phyloP scores from a whole-genome alignment of 2,113 vertebrate genomes.

The Catagonus wagneri region DNA sequence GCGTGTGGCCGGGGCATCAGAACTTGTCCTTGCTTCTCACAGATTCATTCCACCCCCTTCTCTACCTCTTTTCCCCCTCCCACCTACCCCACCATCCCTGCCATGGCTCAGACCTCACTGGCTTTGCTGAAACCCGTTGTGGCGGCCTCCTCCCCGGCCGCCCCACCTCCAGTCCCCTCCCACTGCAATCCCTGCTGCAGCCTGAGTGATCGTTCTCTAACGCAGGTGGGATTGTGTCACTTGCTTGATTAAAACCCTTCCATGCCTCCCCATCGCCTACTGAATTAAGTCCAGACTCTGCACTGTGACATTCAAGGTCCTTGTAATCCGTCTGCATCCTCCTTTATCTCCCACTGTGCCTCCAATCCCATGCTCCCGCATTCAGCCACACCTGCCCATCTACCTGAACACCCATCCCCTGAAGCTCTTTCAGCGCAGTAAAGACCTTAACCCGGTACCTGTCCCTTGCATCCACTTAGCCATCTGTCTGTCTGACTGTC shows the following conservation, averaged over 20 bases:
- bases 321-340: slow-evolving; percentile 76
- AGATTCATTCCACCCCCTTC: not conserved
- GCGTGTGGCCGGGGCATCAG: not conserved
- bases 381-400: slow-evolving; percentile 39
- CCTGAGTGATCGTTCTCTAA: slow-evolving; percentile 5
- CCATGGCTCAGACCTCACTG: not conserved
- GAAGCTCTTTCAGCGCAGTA: not conserved
- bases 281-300: slow-evolving; percentile 80
- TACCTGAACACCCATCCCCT: not conserved
- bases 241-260: slow-evolving; percentile 81
- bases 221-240: slow-evolving; percentile 78
- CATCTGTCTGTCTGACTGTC: not conserved
- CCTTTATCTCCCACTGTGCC: slow-evolving; percentile 68
- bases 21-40: not conserved
- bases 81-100: accelerated
- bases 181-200: not conserved
- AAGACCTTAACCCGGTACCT: not conserved
- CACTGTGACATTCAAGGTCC: slow-evolving; percentile 82
- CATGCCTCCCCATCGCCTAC: slow-evolving; percentile 81
- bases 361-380: not conserved
- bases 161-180: not conserved
- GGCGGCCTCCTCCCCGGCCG: slow-evolving; percentile 13
- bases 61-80: not conserved
- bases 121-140: not conserved
- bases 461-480: not conserved